Evolutionary conservation across 2,113 vertebrate species (phyloP).

Genomic region (Gopherus evgoodei): DNA sequence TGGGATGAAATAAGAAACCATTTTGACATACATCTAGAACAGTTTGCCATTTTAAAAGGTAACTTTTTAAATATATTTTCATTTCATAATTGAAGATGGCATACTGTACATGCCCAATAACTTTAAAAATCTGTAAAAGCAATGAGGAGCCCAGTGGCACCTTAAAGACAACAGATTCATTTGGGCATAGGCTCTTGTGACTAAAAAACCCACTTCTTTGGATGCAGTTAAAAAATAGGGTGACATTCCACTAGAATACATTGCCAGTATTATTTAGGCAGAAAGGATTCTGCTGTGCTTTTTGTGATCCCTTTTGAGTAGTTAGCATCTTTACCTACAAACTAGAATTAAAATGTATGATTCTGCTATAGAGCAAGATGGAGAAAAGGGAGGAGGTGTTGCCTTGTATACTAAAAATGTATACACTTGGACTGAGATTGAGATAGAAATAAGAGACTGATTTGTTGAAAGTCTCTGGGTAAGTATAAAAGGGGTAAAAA

Average conservation of each 20-base stretch:
- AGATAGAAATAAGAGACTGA: too few relatives aligned
- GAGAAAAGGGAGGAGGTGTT: too few relatives aligned
- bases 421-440: too few relatives aligned
- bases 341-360: background rate
- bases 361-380: background rate
- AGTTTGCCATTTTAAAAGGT: too few relatives aligned
- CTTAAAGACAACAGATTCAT: too few relatives aligned
- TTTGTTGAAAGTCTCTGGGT: too few relatives aligned
- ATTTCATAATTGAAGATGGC: background rate
- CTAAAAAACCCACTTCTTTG: too few relatives aligned
- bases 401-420: too few relatives aligned
- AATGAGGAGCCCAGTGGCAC: too few relatives aligned
- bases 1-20: background rate
- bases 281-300: background rate
- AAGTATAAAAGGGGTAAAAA: too few relatives aligned
- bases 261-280: rapidly evolving
- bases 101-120: rapidly evolving
- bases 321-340: background rate
- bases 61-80: background rate
- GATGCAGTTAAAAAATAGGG: too few relatives aligned
- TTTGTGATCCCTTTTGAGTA: background rate
- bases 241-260: background rate
- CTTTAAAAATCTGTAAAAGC: background rate
- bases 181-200: too few relatives aligned
- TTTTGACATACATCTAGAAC: background rate